phyloP scores from a whole-genome alignment of 2,113 vertebrate species.

The Xiphias gladius region DNA sequence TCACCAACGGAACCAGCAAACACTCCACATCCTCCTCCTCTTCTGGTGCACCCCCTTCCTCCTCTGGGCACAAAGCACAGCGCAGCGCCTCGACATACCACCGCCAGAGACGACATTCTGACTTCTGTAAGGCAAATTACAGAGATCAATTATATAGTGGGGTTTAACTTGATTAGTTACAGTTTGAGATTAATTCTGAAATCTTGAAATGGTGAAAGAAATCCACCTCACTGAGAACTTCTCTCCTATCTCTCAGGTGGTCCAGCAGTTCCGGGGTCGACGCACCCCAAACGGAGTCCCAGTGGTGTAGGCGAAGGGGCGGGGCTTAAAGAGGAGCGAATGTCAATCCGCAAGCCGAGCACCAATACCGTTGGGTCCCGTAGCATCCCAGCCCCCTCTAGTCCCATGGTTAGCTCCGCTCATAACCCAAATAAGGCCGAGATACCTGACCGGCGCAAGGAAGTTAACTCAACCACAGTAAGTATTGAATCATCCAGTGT shows the following conservation, averaged over 20 bases:
- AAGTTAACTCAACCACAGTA: conserved; percentile 85
- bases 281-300: conserved; percentile 91
- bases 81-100: conserved; percentile 91
- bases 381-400: conserved; percentile 88
- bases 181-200: not conserved
- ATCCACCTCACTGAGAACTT: not conserved
- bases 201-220: not conserved
- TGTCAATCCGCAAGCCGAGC: conserved; percentile 87
- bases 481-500: conserved; percentile 42
- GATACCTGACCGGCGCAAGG: conserved; percentile 93
- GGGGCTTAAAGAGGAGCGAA: conserved; percentile 89
- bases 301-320: conserved; percentile 85
- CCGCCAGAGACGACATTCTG: conserved; percentile 93
- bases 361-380: conserved; percentile 84
- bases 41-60: conserved; percentile 76
- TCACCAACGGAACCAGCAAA: conserved; percentile 90
- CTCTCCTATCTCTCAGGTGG: conserved; percentile 82
- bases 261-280: conserved; percentile 84
- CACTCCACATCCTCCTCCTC: conserved; percentile 79
- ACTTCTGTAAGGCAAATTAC: conserved; percentile 88
- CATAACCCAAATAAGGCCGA: conserved; percentile 95
- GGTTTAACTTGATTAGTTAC: not conserved
- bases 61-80: conserved; percentile 89
- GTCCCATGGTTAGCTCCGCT: conserved; percentile 94
- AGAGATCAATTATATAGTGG: not conserved